Conservation (phyloP, 2,113 vertebrate species). For the Macaca nemestrina region DNA sequence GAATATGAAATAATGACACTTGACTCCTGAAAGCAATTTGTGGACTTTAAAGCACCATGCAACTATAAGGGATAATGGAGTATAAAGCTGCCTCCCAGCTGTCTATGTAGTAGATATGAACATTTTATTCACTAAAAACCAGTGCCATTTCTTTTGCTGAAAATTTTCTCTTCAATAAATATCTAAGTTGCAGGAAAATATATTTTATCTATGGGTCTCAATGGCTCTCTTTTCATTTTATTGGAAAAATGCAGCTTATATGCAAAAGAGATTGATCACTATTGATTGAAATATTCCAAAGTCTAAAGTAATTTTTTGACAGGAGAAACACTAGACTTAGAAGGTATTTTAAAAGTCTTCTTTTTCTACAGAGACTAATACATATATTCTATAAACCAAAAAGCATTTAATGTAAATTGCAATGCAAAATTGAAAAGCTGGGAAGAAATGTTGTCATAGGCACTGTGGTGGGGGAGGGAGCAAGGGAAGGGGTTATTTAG, state of each 20-base stretch:
- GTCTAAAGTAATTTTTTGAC: conserved; percentile 32
- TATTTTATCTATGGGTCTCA: background rate
- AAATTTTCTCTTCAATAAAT: background rate
- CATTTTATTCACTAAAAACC: background rate
- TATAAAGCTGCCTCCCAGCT: background rate
- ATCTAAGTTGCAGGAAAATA: conserved; percentile 9
- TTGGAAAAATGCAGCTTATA: background rate
- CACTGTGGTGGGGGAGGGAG: background rate
- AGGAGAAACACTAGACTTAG: background rate
- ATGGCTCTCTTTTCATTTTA: conserved; percentile 41
- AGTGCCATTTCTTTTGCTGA: background rate
- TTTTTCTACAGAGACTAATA: background rate
- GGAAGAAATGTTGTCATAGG: background rate
- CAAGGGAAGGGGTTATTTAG: background rate
- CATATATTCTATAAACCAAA: background rate
- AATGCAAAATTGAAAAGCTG: background rate
- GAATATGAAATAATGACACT: background rate
- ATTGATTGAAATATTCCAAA: background rate
- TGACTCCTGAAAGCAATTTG: background rate
- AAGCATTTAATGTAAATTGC: background rate
- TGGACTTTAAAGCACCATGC: background rate
- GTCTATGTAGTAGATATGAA: background rate
- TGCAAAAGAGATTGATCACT: background rate
- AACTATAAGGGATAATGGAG: background rate
- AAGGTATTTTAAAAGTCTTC: background rate